Evolutionary conservation across 2,113 vertebrate species (phyloP).

Genomic region (Mustelus asterias): DNA sequence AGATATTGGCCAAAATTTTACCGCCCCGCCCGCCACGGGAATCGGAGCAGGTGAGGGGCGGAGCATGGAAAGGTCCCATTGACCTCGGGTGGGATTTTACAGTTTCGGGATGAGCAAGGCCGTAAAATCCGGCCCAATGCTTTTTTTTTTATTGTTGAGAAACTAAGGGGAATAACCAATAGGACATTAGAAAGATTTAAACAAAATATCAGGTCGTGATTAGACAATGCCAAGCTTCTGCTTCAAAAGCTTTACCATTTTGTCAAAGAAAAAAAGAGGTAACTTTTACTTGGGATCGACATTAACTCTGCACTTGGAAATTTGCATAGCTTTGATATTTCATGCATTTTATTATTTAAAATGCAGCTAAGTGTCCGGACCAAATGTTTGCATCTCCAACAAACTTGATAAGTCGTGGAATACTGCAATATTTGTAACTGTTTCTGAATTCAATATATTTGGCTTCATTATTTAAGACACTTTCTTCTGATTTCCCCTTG

Average conservation of each 20-base stretch:
- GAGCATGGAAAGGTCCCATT: too few species aligned
- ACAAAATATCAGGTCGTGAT: background rate
- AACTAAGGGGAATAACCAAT: background rate
- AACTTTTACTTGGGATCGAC: background rate
- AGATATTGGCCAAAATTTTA: background rate
- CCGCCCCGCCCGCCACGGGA: too few species aligned
- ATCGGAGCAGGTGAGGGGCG: too few species aligned
- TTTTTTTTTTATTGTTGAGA: background rate
- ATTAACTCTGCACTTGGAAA: too few species aligned
- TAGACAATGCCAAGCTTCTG: background rate
- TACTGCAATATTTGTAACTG: background rate
- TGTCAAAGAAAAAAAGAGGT: background rate
- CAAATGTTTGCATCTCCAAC: background rate
- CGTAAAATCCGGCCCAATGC: too few species aligned
- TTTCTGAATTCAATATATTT: background rate
- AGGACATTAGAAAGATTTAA: background rate
- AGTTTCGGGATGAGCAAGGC: too few species aligned
- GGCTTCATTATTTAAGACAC: background rate
- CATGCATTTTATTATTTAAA: constrained; percentile 16
- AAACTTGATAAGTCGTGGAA: background rate
- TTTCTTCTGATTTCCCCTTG: background rate
- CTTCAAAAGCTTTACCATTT: background rate
- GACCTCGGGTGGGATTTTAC: too few species aligned
- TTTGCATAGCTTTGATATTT: background rate
- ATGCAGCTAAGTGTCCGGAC: background rate